Base-by-base conservation (phyloP, 2,113 vertebrate species). In the Collichthys lucidus region DNA sequence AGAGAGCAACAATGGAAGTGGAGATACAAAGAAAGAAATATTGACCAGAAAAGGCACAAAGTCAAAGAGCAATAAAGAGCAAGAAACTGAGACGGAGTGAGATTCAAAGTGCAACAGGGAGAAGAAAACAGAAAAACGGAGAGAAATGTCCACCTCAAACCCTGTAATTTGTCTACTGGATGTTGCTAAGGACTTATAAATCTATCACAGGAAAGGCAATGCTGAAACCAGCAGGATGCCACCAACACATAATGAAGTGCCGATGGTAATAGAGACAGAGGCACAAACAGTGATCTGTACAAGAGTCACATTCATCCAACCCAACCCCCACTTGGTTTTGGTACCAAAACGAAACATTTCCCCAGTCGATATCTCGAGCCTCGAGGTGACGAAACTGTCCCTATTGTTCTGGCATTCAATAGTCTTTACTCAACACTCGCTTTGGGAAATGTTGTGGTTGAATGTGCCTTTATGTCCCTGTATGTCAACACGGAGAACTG, bases 161-260 rank as follows among this genome's bases (percentile, higher is more conserved):
- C 56, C 55, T n/a, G 15, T 59, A 63, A 84, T 83, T 85, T 81
- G 74, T 89, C 72, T 52, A 22, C 69, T 20, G 67, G 85, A 87
- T 74, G 89, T 83, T 74, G 60, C 59, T 19, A 70, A 77, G 56
- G 77, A 86, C 86, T 82, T n/a, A n/a, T n/a, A n/a, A n/a, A n/a
- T 91, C 80, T 70, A 84, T 89, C 87, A 86, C 40, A 4, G 73
- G 29, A 14, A 67, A 70, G 61, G 55, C 80, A 79, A 20, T 55
- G 83, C 80, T 68, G 69, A 80, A 75, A 80, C 49, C 73, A 88
- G 82, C 70, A 70, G 60, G 81, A 87, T 67, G 76, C 75, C 83
- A 86, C 74, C 35, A 47, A 79, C 65, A 86, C 76, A 80, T 80
- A 84, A 91, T 88, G 80, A 82, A 89, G 80, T 76, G 85, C 89